Conservation (phyloP, 2,113 vertebrate genomes). For the Merops nubicus region DNA sequence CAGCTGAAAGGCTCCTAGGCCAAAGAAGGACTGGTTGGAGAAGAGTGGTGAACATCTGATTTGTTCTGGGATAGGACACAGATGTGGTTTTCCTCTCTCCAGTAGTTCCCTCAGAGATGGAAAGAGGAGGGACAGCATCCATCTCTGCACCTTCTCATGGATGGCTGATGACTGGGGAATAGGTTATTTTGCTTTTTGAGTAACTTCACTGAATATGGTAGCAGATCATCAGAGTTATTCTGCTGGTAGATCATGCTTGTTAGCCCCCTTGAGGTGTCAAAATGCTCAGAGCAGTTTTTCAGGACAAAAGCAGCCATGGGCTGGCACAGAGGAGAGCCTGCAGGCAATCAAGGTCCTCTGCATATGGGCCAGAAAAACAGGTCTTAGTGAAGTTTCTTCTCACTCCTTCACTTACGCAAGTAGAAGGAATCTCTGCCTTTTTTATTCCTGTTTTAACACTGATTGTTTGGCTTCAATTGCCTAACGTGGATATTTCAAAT, state of each 20-base stretch:
- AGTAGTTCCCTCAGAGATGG: not conserved
- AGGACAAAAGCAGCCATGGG: not conserved
- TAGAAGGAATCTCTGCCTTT: not conserved
- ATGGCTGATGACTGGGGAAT: not conserved
- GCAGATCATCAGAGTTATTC: not conserved
- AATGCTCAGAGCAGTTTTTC: not conserved
- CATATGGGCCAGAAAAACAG: not conserved
- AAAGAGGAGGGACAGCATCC: not conserved
- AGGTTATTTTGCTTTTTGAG: not conserved
- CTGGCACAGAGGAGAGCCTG: not conserved
- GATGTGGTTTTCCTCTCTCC: not conserved
- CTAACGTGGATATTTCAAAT: not conserved
- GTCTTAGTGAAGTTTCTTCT: not conserved
- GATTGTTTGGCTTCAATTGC: not conserved
- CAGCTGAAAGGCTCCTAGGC: not conserved
- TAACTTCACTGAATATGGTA: not conserved
- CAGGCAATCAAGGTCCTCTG: not conserved
- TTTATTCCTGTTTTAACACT: not conserved
- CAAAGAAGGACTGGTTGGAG: not conserved
- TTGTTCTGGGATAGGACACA: not conserved
- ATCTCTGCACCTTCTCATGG: not conserved
- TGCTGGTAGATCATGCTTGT: not conserved
- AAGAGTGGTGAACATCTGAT: not conserved
- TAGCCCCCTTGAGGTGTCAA: not conserved
- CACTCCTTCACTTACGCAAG: not conserved